Evolutionary conservation across 2,888 invertebrate genomes (phyloP).

Genomic region (Epirrita christyi): DNA sequence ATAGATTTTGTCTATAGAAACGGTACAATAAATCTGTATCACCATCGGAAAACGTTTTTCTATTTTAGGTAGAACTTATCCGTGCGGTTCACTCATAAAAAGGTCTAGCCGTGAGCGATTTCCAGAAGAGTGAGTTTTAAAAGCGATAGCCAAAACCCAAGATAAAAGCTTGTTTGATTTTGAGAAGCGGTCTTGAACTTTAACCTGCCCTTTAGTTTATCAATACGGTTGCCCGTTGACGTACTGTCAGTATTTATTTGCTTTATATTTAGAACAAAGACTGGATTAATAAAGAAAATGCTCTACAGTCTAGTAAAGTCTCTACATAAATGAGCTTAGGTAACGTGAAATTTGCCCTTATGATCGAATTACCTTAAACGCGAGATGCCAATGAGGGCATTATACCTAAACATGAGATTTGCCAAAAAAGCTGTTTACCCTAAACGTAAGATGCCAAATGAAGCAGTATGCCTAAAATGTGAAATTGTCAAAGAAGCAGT

Average conservation of each 20-base stretch:
- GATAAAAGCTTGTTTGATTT: constrained; percentile 54
- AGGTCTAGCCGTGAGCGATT: constrained; percentile 60
- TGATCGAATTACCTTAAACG: too few species aligned
- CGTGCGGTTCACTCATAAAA: constrained; percentile 48
- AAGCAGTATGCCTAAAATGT: too few species aligned
- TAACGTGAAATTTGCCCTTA: too few species aligned
- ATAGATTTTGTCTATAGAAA: constrained; percentile 11
- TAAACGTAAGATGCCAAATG: too few species aligned
- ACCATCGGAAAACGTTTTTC: constrained; percentile 29
- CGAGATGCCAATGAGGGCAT: too few species aligned
- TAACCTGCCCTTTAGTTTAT: constrained; percentile 43
- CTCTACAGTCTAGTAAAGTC: too few species aligned
- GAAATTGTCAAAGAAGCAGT: too few species aligned
- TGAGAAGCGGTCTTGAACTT: constrained; percentile 45
- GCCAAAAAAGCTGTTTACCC: too few species aligned
- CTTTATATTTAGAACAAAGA: too few species aligned
- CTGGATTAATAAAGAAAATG: too few species aligned
- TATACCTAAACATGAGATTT: too few species aligned
- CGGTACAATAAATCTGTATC: constrained; percentile 17
- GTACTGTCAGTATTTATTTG: constrained; percentile 13
- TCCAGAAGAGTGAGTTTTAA: constrained; percentile 58
- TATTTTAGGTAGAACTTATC: constrained; percentile 46
- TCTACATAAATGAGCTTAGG: too few species aligned
- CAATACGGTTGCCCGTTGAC: constrained; percentile 35
- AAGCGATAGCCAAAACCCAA: constrained; percentile 54